Conservation (phyloP, 2,888 invertebrate species). For the Hemicrepidius hirtus region DNA sequence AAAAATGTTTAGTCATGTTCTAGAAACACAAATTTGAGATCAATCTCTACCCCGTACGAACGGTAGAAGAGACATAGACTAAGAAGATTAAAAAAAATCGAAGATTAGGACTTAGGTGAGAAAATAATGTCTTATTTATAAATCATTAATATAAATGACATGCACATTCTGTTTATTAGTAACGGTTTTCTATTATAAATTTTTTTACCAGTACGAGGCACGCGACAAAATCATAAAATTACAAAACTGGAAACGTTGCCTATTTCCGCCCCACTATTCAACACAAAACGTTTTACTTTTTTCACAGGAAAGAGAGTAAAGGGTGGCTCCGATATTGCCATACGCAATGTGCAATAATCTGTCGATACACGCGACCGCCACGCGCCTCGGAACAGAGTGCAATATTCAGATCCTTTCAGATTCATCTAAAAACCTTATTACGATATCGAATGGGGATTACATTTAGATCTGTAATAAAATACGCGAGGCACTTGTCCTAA, state of each 20-base stretch:
- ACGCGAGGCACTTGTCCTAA: slow-evolving; percentile 41
- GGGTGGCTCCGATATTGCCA: slow-evolving; percentile 45
- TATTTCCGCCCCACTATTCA: neutral
- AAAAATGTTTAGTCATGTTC: too few relatives aligned
- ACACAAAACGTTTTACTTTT: slow-evolving; percentile 12
- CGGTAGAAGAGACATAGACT: too few relatives aligned
- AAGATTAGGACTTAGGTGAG: too few relatives aligned
- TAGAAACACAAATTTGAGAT: too few relatives aligned
- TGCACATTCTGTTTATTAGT: too few relatives aligned
- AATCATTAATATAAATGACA: too few relatives aligned
- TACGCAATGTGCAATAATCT: slow-evolving; percentile 60
- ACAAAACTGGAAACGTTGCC: slow-evolving; percentile 25
- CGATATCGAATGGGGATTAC: slow-evolving; percentile 43
- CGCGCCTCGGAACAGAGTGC: slow-evolving; percentile 48
- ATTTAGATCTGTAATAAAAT: slow-evolving; percentile 45
- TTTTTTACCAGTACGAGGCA: neutral
- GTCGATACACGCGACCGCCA: slow-evolving; percentile 54
- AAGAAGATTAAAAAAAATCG: too few relatives aligned
- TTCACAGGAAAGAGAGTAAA: slow-evolving; percentile 43
- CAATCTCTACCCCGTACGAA: too few relatives aligned
- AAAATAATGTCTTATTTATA: too few relatives aligned
- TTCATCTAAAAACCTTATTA: slow-evolving; percentile 52
- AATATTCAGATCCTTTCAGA: slow-evolving; percentile 50
- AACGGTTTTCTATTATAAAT: too few relatives aligned
- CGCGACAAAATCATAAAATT: slow-evolving; percentile 37